Conservation (phyloP, 2,113 vertebrate genomes). For the Bos javanicus region DNA sequence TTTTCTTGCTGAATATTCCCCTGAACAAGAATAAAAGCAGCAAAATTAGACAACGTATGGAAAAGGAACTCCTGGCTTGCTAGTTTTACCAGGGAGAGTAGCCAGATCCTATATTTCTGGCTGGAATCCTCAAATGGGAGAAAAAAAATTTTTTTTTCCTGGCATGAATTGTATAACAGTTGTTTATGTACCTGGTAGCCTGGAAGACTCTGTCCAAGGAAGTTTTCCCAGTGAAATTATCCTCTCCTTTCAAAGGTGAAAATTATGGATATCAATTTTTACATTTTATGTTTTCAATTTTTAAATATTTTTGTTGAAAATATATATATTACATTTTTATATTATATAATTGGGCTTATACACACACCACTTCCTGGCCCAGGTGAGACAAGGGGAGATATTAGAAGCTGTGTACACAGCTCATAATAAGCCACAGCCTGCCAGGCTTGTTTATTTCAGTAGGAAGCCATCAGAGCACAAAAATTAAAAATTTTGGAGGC, state of each 20-base stretch:
- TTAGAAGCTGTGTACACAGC: neutral
- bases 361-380: neutral
- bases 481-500: neutral
- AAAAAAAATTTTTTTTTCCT: neutral
- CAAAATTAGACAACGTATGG: neutral
- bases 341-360: neutral
- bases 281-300: neutral
- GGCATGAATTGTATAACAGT: neutral
- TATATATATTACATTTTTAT: neutral
- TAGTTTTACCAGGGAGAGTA: neutral
- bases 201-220: neutral
- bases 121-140: conserved; percentile 2
- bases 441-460: neutral
- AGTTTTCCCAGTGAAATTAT: neutral
- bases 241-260: neutral
- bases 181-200: neutral
- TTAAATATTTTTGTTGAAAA: neutral
- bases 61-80: conserved; percentile 11
- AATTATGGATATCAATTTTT: neutral
- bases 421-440: neutral
- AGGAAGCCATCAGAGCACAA: neutral
- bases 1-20: conserved; percentile 25
- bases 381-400: neutral
- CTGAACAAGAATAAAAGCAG: neutral
- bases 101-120: conserved; percentile 18